These are phyloP conservation scores for Lepus oiostolus DNA, from an alignment of 2,797 vertebrate species.

Conservation along the genomic window DNA sequence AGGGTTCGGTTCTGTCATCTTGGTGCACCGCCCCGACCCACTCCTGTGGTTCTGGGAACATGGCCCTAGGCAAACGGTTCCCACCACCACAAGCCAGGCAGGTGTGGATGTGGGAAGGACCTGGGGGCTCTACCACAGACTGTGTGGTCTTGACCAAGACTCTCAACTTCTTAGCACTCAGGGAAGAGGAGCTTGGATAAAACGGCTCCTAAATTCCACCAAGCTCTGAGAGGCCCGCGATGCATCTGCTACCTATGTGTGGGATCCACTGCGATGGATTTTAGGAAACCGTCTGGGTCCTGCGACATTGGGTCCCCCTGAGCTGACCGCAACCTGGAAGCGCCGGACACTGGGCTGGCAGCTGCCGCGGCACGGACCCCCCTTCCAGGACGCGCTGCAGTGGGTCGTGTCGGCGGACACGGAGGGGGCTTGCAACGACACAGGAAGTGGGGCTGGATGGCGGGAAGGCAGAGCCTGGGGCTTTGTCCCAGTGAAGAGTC, in stretches of 20 bases:
- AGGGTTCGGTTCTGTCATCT: no score
- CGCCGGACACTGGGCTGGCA: not conserved
- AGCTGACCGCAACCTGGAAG: not conserved
- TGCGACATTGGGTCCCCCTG: not conserved
- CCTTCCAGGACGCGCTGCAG: not conserved
- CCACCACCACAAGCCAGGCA: not conserved
- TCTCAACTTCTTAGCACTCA: not conserved
- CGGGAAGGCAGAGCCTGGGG: not conserved
- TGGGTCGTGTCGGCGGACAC: not conserved
- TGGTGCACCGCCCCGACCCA: not conserved
- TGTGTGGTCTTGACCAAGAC: not conserved
- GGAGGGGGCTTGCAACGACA: not conserved
- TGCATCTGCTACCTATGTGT: not conserved
- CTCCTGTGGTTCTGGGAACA: not conserved
- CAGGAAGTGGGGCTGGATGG: conserved; percentile 3
- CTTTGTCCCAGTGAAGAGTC: not conserved
- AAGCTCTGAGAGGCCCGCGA: not conserved
- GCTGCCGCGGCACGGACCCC: not conserved
- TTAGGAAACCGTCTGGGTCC: not conserved
- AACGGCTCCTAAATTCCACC: not conserved
- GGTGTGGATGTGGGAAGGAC: no score
- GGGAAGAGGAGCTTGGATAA: not conserved
- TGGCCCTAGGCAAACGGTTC: not conserved
- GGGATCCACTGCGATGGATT: not conserved
- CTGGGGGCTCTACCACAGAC: not conserved